A percentile compares a stretch with the other conserved stretches of the same genome.
These are phyloP conservation scores for Ptychobarbus kaznakovi DNA, from an alignment of 2,797 vertebrate genomes.

Conservation along the genomic window DNA sequence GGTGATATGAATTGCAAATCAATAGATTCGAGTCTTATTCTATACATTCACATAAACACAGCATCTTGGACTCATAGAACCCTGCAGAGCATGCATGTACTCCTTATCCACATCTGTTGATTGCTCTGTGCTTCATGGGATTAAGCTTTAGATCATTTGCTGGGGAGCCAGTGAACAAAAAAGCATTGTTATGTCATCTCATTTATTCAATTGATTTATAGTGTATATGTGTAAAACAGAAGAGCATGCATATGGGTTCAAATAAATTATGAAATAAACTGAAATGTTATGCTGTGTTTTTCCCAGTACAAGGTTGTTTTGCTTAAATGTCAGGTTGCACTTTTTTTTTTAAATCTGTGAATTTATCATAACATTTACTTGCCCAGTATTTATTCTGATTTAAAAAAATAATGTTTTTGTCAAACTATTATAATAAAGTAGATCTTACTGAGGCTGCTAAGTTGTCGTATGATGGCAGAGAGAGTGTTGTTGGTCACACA, in stretches of 20 bases:
- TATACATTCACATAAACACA: constrained; percentile 26
- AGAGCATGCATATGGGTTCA: not conserved
- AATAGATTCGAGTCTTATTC: not conserved
- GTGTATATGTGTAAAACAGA: not conserved
- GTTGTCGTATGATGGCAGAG: constrained; percentile 90
- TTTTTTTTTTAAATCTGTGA: not conserved
- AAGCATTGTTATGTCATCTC: constrained; percentile 14
- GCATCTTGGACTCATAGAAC: not conserved
- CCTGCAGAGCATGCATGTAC: not conserved
- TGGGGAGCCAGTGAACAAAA: not conserved
- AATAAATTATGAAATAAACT: not conserved
- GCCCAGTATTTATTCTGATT: not conserved
- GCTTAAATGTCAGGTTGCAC: not conserved
- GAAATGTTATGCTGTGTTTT: not conserved
- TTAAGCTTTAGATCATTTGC: constrained; percentile 23
- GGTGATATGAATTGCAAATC: not conserved
- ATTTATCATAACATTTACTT: no score
- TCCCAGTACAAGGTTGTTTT: not conserved
- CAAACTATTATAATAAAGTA: not conserved
- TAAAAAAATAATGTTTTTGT: not conserved
- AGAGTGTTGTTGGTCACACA: constrained; percentile 93
- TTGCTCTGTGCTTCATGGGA: constrained; percentile 8
- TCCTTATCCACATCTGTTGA: constrained; percentile 16
- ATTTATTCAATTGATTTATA: not conserved
- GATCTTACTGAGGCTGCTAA: constrained; percentile 89